Evolutionary conservation across 2,888 invertebrate genomes (phyloP), one percentile per base, ranked within the genome.

Genomic region (Atrina japonica): DNA sequence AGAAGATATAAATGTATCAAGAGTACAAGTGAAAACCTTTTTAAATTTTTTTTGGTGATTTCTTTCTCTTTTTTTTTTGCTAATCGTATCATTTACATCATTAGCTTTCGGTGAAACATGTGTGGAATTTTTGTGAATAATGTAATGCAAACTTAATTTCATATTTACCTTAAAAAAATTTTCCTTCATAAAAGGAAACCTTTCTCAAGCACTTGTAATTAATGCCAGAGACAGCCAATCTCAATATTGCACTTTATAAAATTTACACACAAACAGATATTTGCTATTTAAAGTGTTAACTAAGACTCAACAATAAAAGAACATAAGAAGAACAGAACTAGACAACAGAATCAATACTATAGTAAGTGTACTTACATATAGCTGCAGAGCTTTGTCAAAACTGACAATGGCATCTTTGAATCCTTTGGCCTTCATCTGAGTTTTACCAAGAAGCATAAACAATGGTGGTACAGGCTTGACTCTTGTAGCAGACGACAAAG

Each of bases 341-440:
- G 21, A 25, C 27, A 11, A 29, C 18, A 30, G n/a, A n/a, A n/a
- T n/a, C n/a, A n/a, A n/a, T n/a, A n/a, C n/a, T n/a, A n/a, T n/a
- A n/a, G n/a, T n/a, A n/a, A n/a, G n/a, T 35, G 40, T 43, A 82
- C 86, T 82, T 80, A 89, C 89, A 86, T 89, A 83, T 45, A 86
- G 77, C 25, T 86, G 82, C 9, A 90, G 83, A 14, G 89, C 90
- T 50, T 80, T 82, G 49, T 87, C 78, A 72, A 90, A 91, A 75
- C 88, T 89, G 43, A 65, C 70, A 7, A 87, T 83, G n/a, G 90
- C 89, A 59, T 88, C 86, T 43, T 83, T 78, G 78, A 86, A 91
- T 40, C 76, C 78, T 70, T 87, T 87, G 29, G 90, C 90, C 68
- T 91, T 90, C 88, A 90, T 90, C 81, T 88, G 86, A 18, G 89